Evolutionary conservation across 1,140 invertebrate genomes (phyloP), one percentile per base, ranked within the genome.

Genomic region (Neomicropteryx cornuta): DNA sequence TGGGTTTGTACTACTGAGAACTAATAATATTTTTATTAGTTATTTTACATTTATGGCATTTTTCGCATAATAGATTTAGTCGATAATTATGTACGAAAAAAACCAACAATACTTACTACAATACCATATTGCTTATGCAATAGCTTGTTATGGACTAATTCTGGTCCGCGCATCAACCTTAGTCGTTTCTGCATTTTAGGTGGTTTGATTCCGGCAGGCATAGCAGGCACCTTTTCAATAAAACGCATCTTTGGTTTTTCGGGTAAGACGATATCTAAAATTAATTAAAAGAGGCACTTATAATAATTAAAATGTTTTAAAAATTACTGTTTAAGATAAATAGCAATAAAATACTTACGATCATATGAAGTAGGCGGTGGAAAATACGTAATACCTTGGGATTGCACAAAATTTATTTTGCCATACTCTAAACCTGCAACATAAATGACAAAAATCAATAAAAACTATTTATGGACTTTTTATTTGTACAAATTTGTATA

Each of bases 61-160:
- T 17, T n/a, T 34, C 27, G 17, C n/a, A 43, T 20, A 4, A 32
- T 42, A 21, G 19, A 24, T 8, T 28, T 4, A 43, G 18, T 4
- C 11, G 17, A 27, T 19, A 24, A 44, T 39, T 18, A 33, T 18
- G 35, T 34, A n/a, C 34, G 38, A 37, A 37, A 20, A 34, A 43
- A 20, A 24, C 20, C 28, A 39, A 44, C 36, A 30, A 45, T 45
- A 68, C 70, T 69, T 74, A 89, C 87, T 56, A 90, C 70, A 45
- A 98, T 83, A 19, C 88, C 94, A 76, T 78, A 97, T 49, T 97
- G 91, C 49, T 84, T 81, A 50, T 94, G 81, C 34, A 87, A 68
- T 3, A 98, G 65, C 31, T 72, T 72, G 54, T 87, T 96, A 47
- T 95, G 87, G 31, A 90, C 50, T 16, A 55, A 24, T 66, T 98